Percentiles rank a stretch among this genome's conserved stretches.
Conservation (phyloP, 2,888 invertebrate genomes). For the Lacanobia wlatinum region DNA sequence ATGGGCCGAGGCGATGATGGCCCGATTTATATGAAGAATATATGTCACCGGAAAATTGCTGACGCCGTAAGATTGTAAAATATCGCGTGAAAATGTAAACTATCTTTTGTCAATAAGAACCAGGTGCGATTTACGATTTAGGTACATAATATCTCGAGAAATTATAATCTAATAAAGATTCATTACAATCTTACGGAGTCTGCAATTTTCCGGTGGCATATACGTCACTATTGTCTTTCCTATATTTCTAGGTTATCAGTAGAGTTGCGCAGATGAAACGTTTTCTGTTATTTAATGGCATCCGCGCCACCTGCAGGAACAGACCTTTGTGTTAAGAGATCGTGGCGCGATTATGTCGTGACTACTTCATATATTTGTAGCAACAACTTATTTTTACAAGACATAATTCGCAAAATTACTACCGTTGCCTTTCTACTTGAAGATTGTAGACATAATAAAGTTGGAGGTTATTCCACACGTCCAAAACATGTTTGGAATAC, state of each 20-base stretch:
- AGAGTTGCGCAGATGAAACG: constrained; percentile 10
- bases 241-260: not conserved
- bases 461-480: constrained; percentile 26
- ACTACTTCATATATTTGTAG: constrained; percentile 45
- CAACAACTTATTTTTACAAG: constrained; percentile 33
- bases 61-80: too few relatives aligned
- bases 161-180: too few relatives aligned
- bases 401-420: constrained; percentile 39
- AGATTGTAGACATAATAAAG: constrained; percentile 34
- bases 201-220: too few relatives aligned
- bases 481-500: constrained; percentile 19
- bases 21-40: too few relatives aligned
- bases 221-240: too few relatives aligned
- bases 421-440: constrained; percentile 46
- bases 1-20: too few relatives aligned
- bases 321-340: constrained; percentile 41
- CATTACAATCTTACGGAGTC: too few relatives aligned
- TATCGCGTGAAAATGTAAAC: too few relatives aligned
- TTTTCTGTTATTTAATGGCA: constrained; percentile 37
- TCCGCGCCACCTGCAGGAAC: constrained; percentile 41
- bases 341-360: constrained; percentile 45
- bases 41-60: too few relatives aligned
- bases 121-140: too few relatives aligned
- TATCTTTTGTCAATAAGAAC: too few relatives aligned
- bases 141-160: too few relatives aligned